Evolutionary conservation across 2,797 vertebrate species (phyloP), one percentile per base, ranked within the genome.

Genomic region (Oryzias dopingdopingensis): DNA sequence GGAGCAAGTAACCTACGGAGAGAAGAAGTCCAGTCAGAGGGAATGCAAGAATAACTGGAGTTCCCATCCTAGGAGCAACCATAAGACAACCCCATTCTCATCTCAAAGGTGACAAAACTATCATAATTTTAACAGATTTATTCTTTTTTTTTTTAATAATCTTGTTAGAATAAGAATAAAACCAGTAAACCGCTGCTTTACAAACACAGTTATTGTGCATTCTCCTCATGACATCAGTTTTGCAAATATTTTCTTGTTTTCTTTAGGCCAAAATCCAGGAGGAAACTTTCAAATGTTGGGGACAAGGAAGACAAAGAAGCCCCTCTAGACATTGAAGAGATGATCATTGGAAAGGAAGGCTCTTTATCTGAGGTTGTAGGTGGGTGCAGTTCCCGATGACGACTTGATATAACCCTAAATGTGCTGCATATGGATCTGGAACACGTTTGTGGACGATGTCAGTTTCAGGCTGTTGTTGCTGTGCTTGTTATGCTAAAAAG

Each of bases 341-440:
- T 77, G 56, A 57, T 72, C 32, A 62, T 67, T 1, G 69, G 56
- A 14, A 65, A 70, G 47, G 55, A 74, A 15, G 61, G 50, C 50
- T 66, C 40, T 17, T 78, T 75, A 12, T 45, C 79, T 51, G 80
- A 76, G 53, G 79, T 81, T 58, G 79, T 82, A 42, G 83, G 84
- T 88, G 51, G 20, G 86, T 84, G 13, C 14, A 1, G 13, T 42
- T 6, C 40, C 32, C 17, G 6, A 15, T 15, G 15, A 42, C 42
- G 15, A 4, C 10, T 37, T 12, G 8, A 8, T 32, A 8, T 8
- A 32, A 49, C 5, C 24, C 5, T 6, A 29, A 29, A 2, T 29
- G 5, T 29, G 26, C 26, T 6, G 26, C 5, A 8, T n/a, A 10
- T 20, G 14, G 7, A 42, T 52, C 20, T 23, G 20, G 17, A 48